Evolutionary conservation across 2,888 invertebrate species (phyloP).

Genomic region (Entomobrya proxima): DNA sequence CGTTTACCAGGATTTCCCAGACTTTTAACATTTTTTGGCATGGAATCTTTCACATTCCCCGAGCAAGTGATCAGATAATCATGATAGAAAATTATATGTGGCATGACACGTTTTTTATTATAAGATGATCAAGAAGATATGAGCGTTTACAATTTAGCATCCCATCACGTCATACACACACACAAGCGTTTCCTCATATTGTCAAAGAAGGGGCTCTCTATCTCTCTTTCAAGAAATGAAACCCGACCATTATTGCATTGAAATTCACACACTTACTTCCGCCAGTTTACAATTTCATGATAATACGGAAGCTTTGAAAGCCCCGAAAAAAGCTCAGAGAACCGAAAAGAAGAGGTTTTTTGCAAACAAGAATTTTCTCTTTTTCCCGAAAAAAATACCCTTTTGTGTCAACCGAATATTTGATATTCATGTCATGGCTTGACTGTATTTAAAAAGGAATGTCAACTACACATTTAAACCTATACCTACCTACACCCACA

Average conservation of each 20-base stretch:
- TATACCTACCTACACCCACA: neutral
- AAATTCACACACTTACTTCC: conserved; percentile 21
- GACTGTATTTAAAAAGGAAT: conserved; percentile 37
- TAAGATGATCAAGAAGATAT: too few relatives aligned
- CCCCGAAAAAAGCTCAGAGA: neutral
- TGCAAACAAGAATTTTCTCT: conserved; percentile 28
- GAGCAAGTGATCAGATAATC: neutral
- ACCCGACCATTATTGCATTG: neutral
- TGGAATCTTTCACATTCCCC: too few relatives aligned
- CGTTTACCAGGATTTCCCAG: too few relatives aligned
- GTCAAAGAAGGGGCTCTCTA: too few relatives aligned
- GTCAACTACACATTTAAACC: conserved; percentile 20
- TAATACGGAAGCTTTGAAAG: conserved; percentile 16
- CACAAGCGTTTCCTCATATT: too few relatives aligned
- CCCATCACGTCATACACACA: conserved; percentile 6
- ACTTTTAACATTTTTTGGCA: too few relatives aligned
- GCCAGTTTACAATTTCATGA: conserved; percentile 32
- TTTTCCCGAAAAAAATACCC: conserved; percentile 16
- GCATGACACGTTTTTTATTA: too few relatives aligned
- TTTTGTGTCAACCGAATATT: conserved; percentile 1
- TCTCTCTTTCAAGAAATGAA: neutral
- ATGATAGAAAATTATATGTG: too few relatives aligned
- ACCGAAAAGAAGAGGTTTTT: neutral
- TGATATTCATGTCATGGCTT: conserved; percentile 28
- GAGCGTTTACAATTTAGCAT: conserved; percentile 14